Evolutionary conservation across 2,888 invertebrate species (phyloP), one percentile per base, ranked within the genome.

Genomic region (Cotesia congregata): DNA sequence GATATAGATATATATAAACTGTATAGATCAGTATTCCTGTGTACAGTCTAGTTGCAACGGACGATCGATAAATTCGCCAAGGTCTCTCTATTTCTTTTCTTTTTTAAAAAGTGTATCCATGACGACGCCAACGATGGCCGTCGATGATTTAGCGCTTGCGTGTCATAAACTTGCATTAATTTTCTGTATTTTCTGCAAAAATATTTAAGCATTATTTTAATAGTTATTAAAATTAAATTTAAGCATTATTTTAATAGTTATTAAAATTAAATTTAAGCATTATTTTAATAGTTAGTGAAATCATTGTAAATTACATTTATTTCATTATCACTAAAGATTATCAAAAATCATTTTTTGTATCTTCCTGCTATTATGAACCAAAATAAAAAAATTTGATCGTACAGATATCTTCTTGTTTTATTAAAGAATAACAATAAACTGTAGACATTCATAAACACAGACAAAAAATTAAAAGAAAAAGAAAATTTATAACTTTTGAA

Each of bases 111-210:
- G 71, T 82, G 86, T 88, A 83, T 83, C 88, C 88, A 88, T 88
- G 86, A 83, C 78, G 83, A 88, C 83, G 82, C 79, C 77, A 75
- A 82, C 79, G 82, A 87, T 88, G 88, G 88, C 87, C 84, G 87
- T 79, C 84, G 78, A 61, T 77, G 79, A 79, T 83, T 82, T 82
- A 78, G 84, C 86, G 86, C 85, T 81, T 85, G 85, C 85, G 85
- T 85, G 20, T 12, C 30, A 30, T 2, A 4, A 30, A 17, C 17
- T 62, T 65, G 7, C 20, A 40, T 41, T 68, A 41, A 67, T 67
- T 20, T 20, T 39, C 15, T 68, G 7, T 68, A 38, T 68, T 2
- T 40, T 38, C 7, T 15, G 6, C 6, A 6, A 15, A 30, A n/a
- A 12, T 15, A 40, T 38, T 41, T 39, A 68, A 68, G 30, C 30